Percentiles rank a stretch among this genome's conserved stretches.
phyloP scores from a whole-genome alignment of 1,140 invertebrate species.

The Brachionus asplanchnoidis region DNA sequence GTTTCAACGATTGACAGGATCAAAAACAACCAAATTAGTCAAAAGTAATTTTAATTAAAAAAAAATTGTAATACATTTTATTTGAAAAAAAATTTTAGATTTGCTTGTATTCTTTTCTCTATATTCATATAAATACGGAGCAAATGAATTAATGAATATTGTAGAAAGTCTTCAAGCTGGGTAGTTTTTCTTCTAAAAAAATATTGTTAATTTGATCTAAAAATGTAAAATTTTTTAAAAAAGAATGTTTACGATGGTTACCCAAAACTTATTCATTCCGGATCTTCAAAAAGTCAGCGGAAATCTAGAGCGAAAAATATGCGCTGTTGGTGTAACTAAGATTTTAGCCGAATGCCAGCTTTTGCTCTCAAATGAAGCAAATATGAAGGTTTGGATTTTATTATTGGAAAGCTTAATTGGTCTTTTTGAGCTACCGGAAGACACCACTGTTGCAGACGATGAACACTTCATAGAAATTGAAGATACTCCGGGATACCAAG shows the following conservation, averaged over 20 bases:
- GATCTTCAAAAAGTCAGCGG: conserved; percentile 81
- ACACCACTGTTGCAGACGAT: conserved; percentile 70
- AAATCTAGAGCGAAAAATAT: conserved; percentile 75
- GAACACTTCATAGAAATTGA: conserved; percentile 82
- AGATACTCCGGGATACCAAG: conserved; percentile 62
- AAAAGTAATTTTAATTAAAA: conserved; percentile 61
- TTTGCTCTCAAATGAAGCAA: conserved; percentile 63
- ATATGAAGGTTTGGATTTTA: conserved; percentile 64
- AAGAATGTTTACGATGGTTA: conserved; percentile 88
- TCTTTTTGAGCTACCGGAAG: conserved; percentile 79
- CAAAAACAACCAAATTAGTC: conserved; percentile 88
- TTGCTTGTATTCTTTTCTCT: conserved; percentile 83
- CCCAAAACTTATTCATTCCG: conserved; percentile 76
- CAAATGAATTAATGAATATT: conserved; percentile 67
- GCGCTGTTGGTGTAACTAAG: conserved; percentile 78
- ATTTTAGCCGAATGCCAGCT: conserved; percentile 71
- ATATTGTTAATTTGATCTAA: not conserved
- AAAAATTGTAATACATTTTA: not conserved
- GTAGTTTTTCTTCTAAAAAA: conserved; percentile 55
- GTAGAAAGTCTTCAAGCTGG: conserved; percentile 79
- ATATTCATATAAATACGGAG: conserved; percentile 73
- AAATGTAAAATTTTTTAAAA: not conserved
- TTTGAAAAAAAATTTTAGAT: conserved; percentile 46
- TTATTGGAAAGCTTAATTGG: conserved; percentile 70
- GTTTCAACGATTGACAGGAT: conserved; percentile 81